A percentile compares a stretch with the other conserved stretches of the same genome.
phyloP scores from a whole-genome alignment of 2,888 invertebrate genomes.

The Diogma glabrata region DNA sequence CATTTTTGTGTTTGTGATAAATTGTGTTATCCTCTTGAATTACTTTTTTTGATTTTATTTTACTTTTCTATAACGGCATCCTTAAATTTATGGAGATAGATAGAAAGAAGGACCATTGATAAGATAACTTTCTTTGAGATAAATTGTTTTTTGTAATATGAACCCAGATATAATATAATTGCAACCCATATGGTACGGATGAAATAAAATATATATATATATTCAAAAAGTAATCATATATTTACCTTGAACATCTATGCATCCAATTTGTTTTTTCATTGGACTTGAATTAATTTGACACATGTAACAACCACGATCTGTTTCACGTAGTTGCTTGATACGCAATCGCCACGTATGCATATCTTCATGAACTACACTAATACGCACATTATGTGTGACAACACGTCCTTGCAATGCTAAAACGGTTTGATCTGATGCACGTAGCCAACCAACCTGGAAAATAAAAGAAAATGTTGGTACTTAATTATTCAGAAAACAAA shows the following conservation, averaged over 20 bases:
- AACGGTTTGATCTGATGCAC: constrained; percentile 84
- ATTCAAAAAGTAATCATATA: constrained; percentile 16
- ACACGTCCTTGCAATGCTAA: constrained; percentile 73
- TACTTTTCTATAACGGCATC: too few species aligned
- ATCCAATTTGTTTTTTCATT: constrained; percentile 80
- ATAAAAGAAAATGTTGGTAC: constrained; percentile 10
- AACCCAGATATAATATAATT: too few species aligned
- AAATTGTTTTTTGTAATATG: too few species aligned
- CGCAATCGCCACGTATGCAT: constrained; percentile 76
- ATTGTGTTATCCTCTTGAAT: too few species aligned
- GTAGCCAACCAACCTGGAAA: constrained; percentile 75
- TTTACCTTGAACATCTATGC: constrained; percentile 79
- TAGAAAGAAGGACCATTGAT: too few species aligned
- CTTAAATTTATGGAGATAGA: too few species aligned
- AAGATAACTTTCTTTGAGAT: too few species aligned
- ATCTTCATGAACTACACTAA: constrained; percentile 71
- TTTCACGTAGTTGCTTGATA: constrained; percentile 68
- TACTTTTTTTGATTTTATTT: too few species aligned
- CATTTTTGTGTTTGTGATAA: too few species aligned
- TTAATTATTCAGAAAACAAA: too few species aligned
- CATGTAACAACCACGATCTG: constrained; percentile 82
- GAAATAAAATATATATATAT: not conserved
- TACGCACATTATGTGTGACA: constrained; percentile 72
- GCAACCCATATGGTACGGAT: too few species aligned
- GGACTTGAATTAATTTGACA: constrained; percentile 82